These are phyloP conservation scores for Epizoanthus ramosus DNA, from an alignment of 92 coral and sea anemone species.

Conservation along the genomic window DNA sequence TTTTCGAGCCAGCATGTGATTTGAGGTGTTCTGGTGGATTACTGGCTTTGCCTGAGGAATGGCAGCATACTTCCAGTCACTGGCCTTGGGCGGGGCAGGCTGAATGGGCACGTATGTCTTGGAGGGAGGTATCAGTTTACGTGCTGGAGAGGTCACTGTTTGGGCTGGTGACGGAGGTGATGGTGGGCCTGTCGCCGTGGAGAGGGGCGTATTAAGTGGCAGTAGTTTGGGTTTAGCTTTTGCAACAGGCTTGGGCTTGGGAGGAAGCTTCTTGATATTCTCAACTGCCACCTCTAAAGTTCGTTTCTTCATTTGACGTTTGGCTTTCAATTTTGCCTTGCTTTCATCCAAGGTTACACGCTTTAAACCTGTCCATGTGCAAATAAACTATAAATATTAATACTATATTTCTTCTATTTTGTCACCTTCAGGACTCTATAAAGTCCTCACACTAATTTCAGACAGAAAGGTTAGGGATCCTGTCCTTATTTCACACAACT, in stretches of 20 bases:
- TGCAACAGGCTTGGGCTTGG: slow-evolving; percentile 67
- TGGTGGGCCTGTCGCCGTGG: slow-evolving; percentile 66
- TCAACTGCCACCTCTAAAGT: slow-evolving; percentile 83
- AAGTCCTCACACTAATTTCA: not conserved
- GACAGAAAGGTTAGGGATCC: too few relatives aligned
- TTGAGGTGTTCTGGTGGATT: slow-evolving; percentile 59
- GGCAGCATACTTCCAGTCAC: slow-evolving; percentile 89
- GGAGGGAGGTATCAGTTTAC: slow-evolving; percentile 93
- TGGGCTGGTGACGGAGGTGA: slow-evolving; percentile 82
- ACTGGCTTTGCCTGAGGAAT: slow-evolving; percentile 89
- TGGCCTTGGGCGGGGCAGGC: slow-evolving; percentile 77
- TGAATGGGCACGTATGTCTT: slow-evolving; percentile 75
- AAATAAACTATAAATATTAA: not conserved
- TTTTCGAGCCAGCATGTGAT: slow-evolving; percentile 94
- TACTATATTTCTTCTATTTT: too few relatives aligned
- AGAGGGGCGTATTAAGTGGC: slow-evolving; percentile 69
- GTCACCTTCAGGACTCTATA: not conserved
- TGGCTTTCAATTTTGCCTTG: slow-evolving; percentile 74
- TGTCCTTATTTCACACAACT: too few relatives aligned
- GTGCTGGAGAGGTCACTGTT: slow-evolving; percentile 86
- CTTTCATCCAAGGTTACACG: slow-evolving; percentile 67
- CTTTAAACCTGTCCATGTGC: slow-evolving; percentile 66
- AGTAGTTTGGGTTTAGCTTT: slow-evolving; percentile 79
- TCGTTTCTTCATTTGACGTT: slow-evolving; percentile 76
- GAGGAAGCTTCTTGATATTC: slow-evolving; percentile 80